Evolutionary conservation across 1,140 invertebrate species (phyloP).

Genomic region (Penaeus chinensis): DNA sequence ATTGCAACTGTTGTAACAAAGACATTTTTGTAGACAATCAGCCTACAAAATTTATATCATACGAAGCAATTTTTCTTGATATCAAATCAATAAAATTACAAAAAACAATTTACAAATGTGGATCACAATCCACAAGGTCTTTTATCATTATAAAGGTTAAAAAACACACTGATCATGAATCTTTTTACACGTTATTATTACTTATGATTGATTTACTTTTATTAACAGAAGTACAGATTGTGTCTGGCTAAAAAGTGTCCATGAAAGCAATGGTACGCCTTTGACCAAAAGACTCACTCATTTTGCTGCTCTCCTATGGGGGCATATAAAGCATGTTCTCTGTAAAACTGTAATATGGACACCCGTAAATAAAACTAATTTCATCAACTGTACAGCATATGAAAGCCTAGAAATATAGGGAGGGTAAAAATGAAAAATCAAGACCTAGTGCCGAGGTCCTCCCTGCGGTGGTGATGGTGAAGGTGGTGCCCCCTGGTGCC

Average conservation of each 20-base stretch:
- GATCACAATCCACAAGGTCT: background rate
- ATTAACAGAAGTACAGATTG: constrained; percentile 54
- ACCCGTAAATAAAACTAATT: constrained; percentile 31
- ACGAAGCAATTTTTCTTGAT: too few species aligned
- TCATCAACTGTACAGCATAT: constrained; percentile 35
- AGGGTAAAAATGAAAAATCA: background rate
- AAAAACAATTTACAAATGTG: background rate
- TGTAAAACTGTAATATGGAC: constrained; percentile 46
- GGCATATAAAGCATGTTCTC: constrained; percentile 21
- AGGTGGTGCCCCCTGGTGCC: background rate
- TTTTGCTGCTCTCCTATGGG: constrained; percentile 18
- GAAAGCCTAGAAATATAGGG: constrained; percentile 42
- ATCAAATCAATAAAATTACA: too few species aligned
- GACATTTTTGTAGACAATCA: too few species aligned
- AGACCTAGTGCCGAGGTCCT: constrained; percentile 31
- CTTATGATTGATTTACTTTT: constrained; percentile 50
- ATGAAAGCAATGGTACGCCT: constrained; percentile 27
- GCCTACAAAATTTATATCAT: too few species aligned
- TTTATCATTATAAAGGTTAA: background rate
- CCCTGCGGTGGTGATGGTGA: background rate
- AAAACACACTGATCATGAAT: background rate
- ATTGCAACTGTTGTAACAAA: too few species aligned
- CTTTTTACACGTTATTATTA: constrained; percentile 54
- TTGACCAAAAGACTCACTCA: constrained; percentile 14
- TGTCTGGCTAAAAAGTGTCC: constrained; percentile 45